These are phyloP conservation scores for Passer domesticus DNA, from an alignment of 2,113 vertebrate genomes.

Conservation along the genomic window DNA sequence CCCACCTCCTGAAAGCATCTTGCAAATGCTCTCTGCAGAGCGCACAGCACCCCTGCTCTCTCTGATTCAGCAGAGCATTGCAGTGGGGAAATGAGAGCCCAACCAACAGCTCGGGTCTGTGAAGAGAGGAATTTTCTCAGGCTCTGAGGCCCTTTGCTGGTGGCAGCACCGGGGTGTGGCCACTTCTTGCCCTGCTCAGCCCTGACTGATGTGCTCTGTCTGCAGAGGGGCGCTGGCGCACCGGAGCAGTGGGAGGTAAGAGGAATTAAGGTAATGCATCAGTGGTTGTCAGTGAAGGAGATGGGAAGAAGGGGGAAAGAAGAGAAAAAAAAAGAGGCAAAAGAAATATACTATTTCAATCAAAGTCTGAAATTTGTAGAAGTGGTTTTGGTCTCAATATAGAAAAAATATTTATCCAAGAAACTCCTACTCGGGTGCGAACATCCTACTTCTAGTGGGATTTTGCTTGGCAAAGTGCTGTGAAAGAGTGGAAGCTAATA, in stretches of 20 bases:
- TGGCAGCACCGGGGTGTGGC: neutral
- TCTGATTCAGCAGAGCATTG: neutral
- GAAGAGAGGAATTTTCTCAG: slow-evolving; percentile 13
- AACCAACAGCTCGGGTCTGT: neutral
- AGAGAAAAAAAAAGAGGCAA: neutral
- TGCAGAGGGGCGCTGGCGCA: neutral
- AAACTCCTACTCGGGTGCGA: slow-evolving; percentile 81
- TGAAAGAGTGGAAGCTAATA: slow-evolving; percentile 79
- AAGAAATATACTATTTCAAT: slow-evolving; percentile 81
- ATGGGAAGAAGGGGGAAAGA: neutral
- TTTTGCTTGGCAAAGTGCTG: slow-evolving; percentile 81
- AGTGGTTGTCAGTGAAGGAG: slow-evolving; percentile 71
- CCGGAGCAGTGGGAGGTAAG: slow-evolving; percentile 54
- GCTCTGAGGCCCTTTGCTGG: neutral
- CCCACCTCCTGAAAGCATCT: neutral
- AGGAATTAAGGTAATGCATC: slow-evolving; percentile 65
- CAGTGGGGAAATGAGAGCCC: neutral
- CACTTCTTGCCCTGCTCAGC: neutral
- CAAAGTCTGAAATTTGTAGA: slow-evolving; percentile 81
- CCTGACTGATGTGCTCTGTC: slow-evolving; percentile 14
- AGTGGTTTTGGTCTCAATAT: slow-evolving; percentile 83
- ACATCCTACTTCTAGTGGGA: slow-evolving; percentile 81
- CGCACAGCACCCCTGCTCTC: neutral
- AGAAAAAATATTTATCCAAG: slow-evolving; percentile 85
- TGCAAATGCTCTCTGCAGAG: neutral